Conservation (phyloP, 1,140 invertebrate species). For the Zaprionus lachaisei region DNA sequence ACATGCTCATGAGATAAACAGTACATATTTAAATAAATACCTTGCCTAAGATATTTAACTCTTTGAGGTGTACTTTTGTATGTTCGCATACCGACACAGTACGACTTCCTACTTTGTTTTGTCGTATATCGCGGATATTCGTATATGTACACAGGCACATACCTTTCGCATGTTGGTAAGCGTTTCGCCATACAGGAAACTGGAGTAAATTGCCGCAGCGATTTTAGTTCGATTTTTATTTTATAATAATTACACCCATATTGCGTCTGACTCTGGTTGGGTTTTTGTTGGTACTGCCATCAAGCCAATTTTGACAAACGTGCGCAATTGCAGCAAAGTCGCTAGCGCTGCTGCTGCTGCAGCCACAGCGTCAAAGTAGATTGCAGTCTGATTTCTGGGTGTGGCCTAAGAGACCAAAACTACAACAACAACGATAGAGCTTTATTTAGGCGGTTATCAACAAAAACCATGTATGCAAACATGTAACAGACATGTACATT, state of each 20-base stretch:
- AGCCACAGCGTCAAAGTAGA: constrained; percentile 13
- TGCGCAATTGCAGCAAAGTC: constrained; percentile 31
- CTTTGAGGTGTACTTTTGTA: not conserved
- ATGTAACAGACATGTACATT: not conserved
- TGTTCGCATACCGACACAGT: not conserved
- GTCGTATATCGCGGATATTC: constrained; percentile 10
- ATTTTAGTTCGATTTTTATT: constrained; percentile 53
- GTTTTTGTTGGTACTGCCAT: constrained; percentile 37
- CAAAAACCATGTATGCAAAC: not conserved
- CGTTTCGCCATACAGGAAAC: constrained; percentile 61
- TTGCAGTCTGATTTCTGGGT: constrained; percentile 31
- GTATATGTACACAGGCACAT: not conserved
- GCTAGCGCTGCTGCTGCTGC: not conserved
- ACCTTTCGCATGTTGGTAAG: constrained; percentile 15
- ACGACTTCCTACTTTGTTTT: constrained; percentile 4
- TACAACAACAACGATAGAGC: constrained; percentile 3
- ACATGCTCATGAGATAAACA: not conserved
- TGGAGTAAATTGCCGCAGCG: constrained; percentile 42
- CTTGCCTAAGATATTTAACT: not conserved
- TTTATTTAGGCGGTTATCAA: not conserved
- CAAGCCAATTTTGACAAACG: constrained; percentile 58
- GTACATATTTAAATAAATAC: not conserved
- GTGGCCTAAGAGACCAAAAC: constrained; percentile 26
- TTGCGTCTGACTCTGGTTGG: constrained; percentile 38
- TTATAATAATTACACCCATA: constrained; percentile 62